Evolutionary conservation across 2,888 invertebrate genomes (phyloP).

Genomic region (Cheilosia pagana): DNA sequence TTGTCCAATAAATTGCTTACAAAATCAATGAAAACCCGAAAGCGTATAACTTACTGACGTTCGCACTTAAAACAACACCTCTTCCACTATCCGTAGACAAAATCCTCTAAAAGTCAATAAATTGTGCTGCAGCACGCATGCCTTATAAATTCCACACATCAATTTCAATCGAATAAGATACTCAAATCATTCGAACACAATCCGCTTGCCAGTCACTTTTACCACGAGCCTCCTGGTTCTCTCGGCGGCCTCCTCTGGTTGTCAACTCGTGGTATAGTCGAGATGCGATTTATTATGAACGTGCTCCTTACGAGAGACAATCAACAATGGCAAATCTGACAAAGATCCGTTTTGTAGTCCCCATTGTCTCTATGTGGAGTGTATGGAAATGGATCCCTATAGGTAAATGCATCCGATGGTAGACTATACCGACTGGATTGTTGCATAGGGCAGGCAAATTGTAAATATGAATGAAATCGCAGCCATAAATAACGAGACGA

Average conservation of each 20-base stretch:
- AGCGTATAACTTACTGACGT: constrained; percentile 19
- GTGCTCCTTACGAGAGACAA: constrained; percentile 62
- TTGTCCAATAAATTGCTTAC: constrained; percentile 52
- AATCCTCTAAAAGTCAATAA: constrained; percentile 31
- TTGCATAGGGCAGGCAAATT: constrained; percentile 59
- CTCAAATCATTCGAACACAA: constrained; percentile 45
- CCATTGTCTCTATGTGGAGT: constrained; percentile 40
- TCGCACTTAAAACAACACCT: constrained; percentile 42
- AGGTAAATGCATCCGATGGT: constrained; percentile 34
- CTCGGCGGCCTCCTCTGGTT: constrained; percentile 11
- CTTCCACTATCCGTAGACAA: constrained; percentile 13
- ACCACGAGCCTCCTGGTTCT: constrained; percentile 13
- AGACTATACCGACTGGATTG: constrained; percentile 12
- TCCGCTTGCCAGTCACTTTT: constrained; percentile 49
- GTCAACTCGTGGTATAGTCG: constrained; percentile 36
- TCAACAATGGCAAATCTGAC: constrained; percentile 71
- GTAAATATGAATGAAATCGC: constrained; percentile 71
- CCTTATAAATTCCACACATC: constrained; percentile 33
- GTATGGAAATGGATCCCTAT: constrained; percentile 11
- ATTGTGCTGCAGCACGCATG: constrained; percentile 28
- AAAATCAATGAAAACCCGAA: constrained; percentile 42
- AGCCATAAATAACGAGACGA: constrained; percentile 65
- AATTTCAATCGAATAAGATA: constrained; percentile 44
- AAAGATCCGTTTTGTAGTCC: constrained; percentile 65
- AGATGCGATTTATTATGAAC: constrained; percentile 65